These are phyloP conservation scores for Sceliomorpha sp. DNA, from an alignment of 2,888 invertebrate species.

Conservation along the genomic window DNA sequence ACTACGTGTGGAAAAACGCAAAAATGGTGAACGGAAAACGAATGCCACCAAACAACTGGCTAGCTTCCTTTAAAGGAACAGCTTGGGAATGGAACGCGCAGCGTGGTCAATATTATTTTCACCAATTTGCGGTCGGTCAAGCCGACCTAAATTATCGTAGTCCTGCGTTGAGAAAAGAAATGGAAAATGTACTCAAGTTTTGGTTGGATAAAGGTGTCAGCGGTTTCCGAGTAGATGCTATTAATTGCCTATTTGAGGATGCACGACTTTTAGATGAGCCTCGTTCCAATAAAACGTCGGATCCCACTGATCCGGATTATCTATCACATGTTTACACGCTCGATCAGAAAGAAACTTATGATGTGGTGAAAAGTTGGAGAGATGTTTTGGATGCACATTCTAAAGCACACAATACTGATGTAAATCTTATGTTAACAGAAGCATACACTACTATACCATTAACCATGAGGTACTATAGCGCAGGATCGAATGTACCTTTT, in stretches of 20 bases:
- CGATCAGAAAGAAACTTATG: constrained; percentile 71
- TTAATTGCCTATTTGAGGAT: constrained; percentile 73
- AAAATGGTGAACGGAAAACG: constrained; percentile 65
- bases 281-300: constrained; percentile 49
- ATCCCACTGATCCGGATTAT: constrained; percentile 66
- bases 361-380: constrained; percentile 82
- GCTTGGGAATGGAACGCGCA: constrained; percentile 84
- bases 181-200: constrained; percentile 81
- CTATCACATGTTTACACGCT: constrained; percentile 77
- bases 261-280: constrained; percentile 69
- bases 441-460: constrained; percentile 82
- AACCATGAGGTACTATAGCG: constrained; percentile 81
- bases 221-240: constrained; percentile 83
- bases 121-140: constrained; percentile 84
- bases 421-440: constrained; percentile 84
- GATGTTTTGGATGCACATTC: constrained; percentile 82
- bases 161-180: constrained; percentile 79
- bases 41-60: constrained; percentile 81
- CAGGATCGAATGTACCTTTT: constrained; percentile 80
- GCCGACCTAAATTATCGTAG: constrained; percentile 86
- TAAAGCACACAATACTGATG: constrained; percentile 70
- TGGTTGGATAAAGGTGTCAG: constrained; percentile 84
- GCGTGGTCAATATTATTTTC: constrained; percentile 84
- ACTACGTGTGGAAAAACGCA: constrained; percentile 90
- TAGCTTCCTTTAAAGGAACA: constrained; percentile 82